Percentiles rank a stretch among this genome's conserved stretches.
Conservation (phyloP, 2,888 invertebrate genomes). For the Microctonus hyperodae region DNA sequence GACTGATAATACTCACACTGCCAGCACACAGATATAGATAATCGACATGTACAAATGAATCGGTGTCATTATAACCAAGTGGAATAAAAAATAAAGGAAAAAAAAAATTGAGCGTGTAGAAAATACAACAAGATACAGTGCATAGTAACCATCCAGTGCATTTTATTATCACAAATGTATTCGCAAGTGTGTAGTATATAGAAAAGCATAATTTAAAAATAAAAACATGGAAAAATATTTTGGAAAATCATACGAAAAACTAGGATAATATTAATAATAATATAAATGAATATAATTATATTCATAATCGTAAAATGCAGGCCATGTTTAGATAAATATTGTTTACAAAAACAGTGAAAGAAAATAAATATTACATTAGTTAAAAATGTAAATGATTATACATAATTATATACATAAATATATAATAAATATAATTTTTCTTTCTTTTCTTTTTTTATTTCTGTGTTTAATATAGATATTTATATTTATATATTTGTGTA, state of each 20-base stretch:
- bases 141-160: not conserved
- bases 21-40: slow-evolving; percentile 4
- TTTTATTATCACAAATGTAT: not conserved
- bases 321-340: no score
- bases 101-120: not conserved
- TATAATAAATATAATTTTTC: no score
- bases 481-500: not conserved
- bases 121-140: not conserved
- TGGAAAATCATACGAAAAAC: not conserved
- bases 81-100: not conserved
- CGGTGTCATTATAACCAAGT: not conserved
- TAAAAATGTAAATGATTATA: no score
- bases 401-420: no score
- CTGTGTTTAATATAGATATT: not conserved
- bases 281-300: not conserved
- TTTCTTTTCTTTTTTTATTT: no score
- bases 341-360: no score
- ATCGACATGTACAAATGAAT: slow-evolving; percentile 29
- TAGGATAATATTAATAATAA: not conserved
- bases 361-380: no score
- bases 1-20: slow-evolving; percentile 33
- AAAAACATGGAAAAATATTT: slow-evolving; percentile 12
- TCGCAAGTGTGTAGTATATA: not conserved
- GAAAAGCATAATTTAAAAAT: not conserved
- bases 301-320: no score